Evolutionary conservation across 2,888 invertebrate species (phyloP).

Genomic region (Mayetiola destructor): DNA sequence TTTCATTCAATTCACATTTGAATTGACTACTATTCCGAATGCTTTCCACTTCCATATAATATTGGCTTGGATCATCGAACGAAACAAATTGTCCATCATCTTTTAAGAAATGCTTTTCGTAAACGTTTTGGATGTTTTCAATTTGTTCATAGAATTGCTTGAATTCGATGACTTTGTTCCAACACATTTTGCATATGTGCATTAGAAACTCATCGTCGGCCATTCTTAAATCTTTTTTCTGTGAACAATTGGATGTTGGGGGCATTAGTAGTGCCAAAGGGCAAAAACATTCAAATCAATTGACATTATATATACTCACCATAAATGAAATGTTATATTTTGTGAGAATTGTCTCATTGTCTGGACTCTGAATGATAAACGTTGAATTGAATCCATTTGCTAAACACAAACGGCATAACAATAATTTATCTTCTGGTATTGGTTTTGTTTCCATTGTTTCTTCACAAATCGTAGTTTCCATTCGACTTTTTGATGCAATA

Average conservation of each 20-base stretch:
- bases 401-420: background rate
- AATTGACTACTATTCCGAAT: background rate
- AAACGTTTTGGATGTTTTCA: background rate
- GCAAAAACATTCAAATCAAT: background rate
- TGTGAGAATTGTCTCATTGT: background rate
- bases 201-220: background rate
- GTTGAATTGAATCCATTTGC: background rate
- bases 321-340: background rate
- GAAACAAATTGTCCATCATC: background rate
- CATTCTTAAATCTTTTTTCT: background rate
- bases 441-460: background rate
- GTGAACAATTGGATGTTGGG: background rate
- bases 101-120: background rate
- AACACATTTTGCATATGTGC: background rate
- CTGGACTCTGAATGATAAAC: background rate
- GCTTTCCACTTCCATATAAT: background rate
- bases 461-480: no score
- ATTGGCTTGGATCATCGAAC: background rate
- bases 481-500: no score
- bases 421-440: no score
- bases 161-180: background rate
- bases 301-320: background rate
- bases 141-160: background rate
- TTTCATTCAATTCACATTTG: background rate
- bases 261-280: background rate